Percentiles rank a stretch among this genome's conserved stretches.
Evolutionary conservation across 2,888 invertebrate species (phyloP).

Genomic region (Pseudococcus viburni): DNA sequence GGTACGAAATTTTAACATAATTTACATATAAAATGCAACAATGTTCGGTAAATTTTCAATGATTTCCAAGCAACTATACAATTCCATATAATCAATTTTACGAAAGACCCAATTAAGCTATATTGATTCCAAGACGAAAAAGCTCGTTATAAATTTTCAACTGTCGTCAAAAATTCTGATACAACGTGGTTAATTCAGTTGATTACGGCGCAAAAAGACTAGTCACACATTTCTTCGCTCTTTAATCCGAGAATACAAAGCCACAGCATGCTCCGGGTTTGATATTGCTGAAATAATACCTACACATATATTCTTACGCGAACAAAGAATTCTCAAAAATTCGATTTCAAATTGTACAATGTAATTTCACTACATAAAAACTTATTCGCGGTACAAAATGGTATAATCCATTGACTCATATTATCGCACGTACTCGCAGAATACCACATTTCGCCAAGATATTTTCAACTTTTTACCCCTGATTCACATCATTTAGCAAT

Average conservation of each 20-base stretch:
- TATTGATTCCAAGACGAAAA: neutral
- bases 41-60: too few relatives aligned
- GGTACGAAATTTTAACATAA: too few relatives aligned
- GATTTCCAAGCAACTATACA: too few relatives aligned
- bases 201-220: neutral
- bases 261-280: neutral
- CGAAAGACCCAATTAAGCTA: too few relatives aligned
- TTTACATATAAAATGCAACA: too few relatives aligned
- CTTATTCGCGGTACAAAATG: neutral
- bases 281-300: neutral
- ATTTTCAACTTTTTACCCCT: neutral
- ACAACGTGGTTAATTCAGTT: neutral
- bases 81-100: too few relatives aligned
- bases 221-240: neutral
- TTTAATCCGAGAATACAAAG: constrained; percentile 20
- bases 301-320: neutral
- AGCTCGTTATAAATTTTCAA: neutral
- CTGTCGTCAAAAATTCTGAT: neutral
- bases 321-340: constrained; percentile 8
- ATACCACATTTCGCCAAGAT: neutral
- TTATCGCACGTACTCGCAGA: neutral
- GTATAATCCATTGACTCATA: neutral
- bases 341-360: constrained; percentile 20
- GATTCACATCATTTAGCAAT: constrained; percentile 5
- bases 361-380: constrained; percentile 6